Percentiles rank a stretch among this genome's conserved stretches.
phyloP scores from a whole-genome alignment of 2,113 vertebrate genomes.

The Hyperoodon ampullatus region DNA sequence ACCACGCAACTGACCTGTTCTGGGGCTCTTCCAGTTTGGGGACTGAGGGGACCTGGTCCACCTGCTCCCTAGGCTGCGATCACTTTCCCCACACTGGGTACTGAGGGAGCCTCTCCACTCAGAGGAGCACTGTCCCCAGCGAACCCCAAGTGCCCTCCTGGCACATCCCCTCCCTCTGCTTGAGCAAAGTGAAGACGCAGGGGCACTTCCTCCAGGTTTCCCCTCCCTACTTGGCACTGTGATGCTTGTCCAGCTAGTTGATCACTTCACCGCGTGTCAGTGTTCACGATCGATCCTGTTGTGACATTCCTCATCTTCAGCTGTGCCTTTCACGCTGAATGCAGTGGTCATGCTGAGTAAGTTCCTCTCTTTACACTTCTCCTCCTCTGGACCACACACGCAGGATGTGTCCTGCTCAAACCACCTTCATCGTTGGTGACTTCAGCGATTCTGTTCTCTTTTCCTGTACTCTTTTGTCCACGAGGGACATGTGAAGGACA shows the following conservation, averaged over 20 bases:
- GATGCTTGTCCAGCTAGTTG: constrained; percentile 90
- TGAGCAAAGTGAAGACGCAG: not conserved
- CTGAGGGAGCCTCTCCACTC: not conserved
- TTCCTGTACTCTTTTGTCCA: constrained; percentile 83
- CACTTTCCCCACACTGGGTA: not conserved
- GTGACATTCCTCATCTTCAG: constrained; percentile 91
- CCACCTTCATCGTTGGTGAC: constrained; percentile 92
- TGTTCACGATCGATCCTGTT: constrained; percentile 91
- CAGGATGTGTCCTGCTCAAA: constrained; percentile 91
- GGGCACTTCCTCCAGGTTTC: not conserved
- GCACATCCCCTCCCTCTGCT: not conserved
- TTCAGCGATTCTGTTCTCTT: constrained; percentile 88
- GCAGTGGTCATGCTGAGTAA: constrained; percentile 78
- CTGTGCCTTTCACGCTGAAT: constrained; percentile 92
- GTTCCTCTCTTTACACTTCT: constrained; percentile 88
- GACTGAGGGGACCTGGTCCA: not conserved
- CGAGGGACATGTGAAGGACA: constrained; percentile 79
- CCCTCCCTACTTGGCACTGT: constrained; percentile 60
- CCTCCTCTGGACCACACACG: constrained; percentile 91
- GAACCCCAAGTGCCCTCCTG: not conserved
- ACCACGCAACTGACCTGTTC: not conserved
- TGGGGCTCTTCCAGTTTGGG: not conserved
- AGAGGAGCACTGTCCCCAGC: too few relatives aligned
- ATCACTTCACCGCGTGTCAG: constrained; percentile 90
- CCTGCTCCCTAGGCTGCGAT: too few relatives aligned